Conservation (phyloP, 2,797 vertebrate genomes). For the Orientallactaga sibirica region DNA sequence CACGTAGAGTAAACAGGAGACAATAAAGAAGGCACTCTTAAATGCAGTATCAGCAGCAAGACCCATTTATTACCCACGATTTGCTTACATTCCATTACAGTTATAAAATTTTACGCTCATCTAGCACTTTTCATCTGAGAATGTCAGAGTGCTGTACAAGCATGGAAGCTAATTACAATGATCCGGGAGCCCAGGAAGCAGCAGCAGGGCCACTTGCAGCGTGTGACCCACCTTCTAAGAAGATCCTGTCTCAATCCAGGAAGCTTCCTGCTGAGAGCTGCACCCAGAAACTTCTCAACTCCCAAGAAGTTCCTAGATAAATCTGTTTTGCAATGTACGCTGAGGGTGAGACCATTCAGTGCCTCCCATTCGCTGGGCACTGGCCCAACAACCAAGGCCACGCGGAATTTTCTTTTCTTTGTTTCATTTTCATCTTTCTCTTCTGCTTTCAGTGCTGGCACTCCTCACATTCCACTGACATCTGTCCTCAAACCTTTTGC, state of each 20-base stretch:
- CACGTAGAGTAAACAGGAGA: conserved; percentile 78
- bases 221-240: background rate
- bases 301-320: background rate
- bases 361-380: too few relatives aligned
- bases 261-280: background rate
- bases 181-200: background rate
- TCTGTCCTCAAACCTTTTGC: too few relatives aligned
- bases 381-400: too few relatives aligned
- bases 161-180: conserved; percentile 71
- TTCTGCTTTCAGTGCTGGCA: too few relatives aligned
- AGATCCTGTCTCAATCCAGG: background rate
- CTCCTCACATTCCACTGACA: too few relatives aligned
- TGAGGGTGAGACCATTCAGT: background rate
- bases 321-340: background rate
- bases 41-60: conserved; percentile 77
- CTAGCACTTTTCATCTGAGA: conserved; percentile 78
- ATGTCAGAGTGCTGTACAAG: conserved; percentile 67
- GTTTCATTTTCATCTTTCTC: too few relatives aligned
- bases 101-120: conserved; percentile 81
- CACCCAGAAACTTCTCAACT: conserved; percentile 22
- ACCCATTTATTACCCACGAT: conserved; percentile 75
- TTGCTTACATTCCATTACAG: conserved; percentile 80
- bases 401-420: background rate
- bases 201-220: conserved; percentile 2
- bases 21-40: conserved; percentile 77